A percentile compares a stretch with the other conserved stretches of the same genome.
Evolutionary conservation across 1,140 invertebrate genomes (phyloP).

Genomic region (Drosophila pachea): DNA sequence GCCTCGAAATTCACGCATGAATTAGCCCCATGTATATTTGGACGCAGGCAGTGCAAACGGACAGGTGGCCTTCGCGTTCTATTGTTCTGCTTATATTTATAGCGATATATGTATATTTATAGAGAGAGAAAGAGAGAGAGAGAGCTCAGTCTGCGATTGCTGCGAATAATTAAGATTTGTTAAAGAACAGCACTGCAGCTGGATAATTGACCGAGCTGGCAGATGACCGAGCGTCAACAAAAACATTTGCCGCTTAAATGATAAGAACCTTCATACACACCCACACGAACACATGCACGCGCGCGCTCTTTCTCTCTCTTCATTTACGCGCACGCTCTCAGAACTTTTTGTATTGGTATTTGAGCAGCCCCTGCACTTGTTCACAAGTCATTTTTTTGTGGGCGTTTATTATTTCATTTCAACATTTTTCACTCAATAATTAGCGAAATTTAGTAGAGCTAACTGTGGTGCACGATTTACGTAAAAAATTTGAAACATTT

Average conservation of each 20-base stretch:
- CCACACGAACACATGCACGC: slow-evolving; percentile 13
- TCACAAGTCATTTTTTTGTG: slow-evolving; percentile 19
- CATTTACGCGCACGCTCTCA: slow-evolving; percentile 21
- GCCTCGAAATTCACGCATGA: slow-evolving; percentile 50
- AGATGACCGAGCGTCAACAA: slow-evolving; percentile 41
- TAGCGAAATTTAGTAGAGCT: neutral
- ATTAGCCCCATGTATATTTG: slow-evolving; percentile 30
- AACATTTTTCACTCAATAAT: neutral
- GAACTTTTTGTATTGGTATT: slow-evolving; percentile 61
- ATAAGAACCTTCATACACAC: slow-evolving; percentile 49
- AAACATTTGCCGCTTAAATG: slow-evolving; percentile 62
- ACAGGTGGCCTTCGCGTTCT: slow-evolving; percentile 65
- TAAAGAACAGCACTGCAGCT: slow-evolving; percentile 22
- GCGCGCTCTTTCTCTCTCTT: neutral
- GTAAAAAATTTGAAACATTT: slow-evolving; percentile 28
- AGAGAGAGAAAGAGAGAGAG: too few species aligned
- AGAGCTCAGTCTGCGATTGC: slow-evolving; percentile 30
- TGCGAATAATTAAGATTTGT: slow-evolving; percentile 1
- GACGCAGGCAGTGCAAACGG: slow-evolving; percentile 55
- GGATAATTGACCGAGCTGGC: slow-evolving; percentile 26
- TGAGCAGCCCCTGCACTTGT: slow-evolving; percentile 59
- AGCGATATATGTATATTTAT: slow-evolving; percentile 29
- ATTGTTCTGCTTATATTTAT: slow-evolving; percentile 54
- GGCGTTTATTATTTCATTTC: neutral
- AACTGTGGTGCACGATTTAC: slow-evolving; percentile 10